A percentile compares a stretch with the other conserved stretches of the same genome.
phyloP scores from a whole-genome alignment of 2,113 vertebrate species.

The Tachycineta bicolor region DNA sequence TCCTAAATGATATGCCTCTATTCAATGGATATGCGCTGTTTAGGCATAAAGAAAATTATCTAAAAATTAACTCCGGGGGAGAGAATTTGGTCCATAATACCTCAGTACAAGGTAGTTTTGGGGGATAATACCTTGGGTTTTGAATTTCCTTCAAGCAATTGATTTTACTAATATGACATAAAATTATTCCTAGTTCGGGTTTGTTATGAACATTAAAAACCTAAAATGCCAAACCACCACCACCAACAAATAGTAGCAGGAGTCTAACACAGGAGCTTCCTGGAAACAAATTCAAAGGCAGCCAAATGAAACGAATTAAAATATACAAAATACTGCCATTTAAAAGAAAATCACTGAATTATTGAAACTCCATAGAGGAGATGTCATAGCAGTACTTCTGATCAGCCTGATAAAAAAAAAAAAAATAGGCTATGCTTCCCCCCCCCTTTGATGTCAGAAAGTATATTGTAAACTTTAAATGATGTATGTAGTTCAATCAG shows the following conservation, averaged over 20 bases:
- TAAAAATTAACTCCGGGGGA: neutral
- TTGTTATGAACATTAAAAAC: neutral
- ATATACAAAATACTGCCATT: conserved; percentile 55
- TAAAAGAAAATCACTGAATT: conserved; percentile 51
- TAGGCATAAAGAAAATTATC: neutral
- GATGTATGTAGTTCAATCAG: conserved; percentile 9
- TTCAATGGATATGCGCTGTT: neutral
- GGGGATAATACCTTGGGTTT: neutral
- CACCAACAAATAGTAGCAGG: neutral
- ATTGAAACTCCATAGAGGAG: conserved; percentile 30
- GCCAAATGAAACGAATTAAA: conserved; percentile 44
- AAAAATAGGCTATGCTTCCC: neutral
- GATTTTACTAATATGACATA: neutral
- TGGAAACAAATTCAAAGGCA: conserved; percentile 36
- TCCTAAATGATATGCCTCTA: neutral
- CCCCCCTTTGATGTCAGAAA: conserved; percentile 14
- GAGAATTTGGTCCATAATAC: neutral
- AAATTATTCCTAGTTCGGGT: neutral
- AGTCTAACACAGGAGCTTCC: neutral
- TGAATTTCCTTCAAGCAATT: neutral
- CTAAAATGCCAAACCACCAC: neutral
- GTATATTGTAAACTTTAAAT: conserved; percentile 31
- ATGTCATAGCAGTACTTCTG: conserved; percentile 1
- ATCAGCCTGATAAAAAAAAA: neutral
- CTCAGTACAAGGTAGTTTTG: neutral